These are phyloP conservation scores for Eilema depressum DNA, from an alignment of 2,888 invertebrate genomes.

Conservation along the genomic window DNA sequence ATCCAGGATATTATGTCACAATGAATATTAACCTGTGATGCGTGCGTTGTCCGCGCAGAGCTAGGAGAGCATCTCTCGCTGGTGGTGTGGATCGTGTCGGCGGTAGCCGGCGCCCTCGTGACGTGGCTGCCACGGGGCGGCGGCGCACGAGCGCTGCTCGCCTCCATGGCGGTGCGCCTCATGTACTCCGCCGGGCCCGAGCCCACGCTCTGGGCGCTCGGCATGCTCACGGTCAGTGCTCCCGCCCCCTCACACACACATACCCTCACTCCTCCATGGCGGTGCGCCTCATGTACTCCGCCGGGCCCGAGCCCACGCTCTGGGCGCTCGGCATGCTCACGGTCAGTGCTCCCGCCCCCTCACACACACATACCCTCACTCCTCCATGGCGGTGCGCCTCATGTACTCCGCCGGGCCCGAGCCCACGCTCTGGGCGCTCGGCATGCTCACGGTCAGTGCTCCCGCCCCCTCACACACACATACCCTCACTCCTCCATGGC, in stretches of 20 bases:
- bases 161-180: conserved; percentile 93
- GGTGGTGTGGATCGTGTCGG: conserved; percentile 94
- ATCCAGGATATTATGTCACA: neutral
- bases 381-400: no score
- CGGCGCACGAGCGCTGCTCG: conserved; percentile 92
- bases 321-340: conserved; percentile 95
- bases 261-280: conserved; percentile 28
- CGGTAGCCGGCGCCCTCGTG: conserved; percentile 91
- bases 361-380: neutral
- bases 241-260: neutral
- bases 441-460: conserved; percentile 91
- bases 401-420: conserved; percentile 95
- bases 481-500: no score
- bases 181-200: conserved; percentile 97
- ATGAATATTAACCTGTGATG: neutral
- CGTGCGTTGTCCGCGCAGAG: conserved; percentile 83
- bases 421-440: conserved; percentile 94
- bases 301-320: conserved; percentile 97
- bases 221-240: conserved; percentile 91
- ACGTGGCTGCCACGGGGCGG: conserved; percentile 92
- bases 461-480: no score
- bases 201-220: conserved; percentile 95
- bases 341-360: conserved; percentile 79
- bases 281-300: conserved; percentile 93
- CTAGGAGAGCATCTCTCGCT: conserved; percentile 94